Percentiles rank a stretch among this genome's conserved stretches.
Evolutionary conservation across 2,113 vertebrate species (phyloP).

Genomic region (Garra rufa): DNA sequence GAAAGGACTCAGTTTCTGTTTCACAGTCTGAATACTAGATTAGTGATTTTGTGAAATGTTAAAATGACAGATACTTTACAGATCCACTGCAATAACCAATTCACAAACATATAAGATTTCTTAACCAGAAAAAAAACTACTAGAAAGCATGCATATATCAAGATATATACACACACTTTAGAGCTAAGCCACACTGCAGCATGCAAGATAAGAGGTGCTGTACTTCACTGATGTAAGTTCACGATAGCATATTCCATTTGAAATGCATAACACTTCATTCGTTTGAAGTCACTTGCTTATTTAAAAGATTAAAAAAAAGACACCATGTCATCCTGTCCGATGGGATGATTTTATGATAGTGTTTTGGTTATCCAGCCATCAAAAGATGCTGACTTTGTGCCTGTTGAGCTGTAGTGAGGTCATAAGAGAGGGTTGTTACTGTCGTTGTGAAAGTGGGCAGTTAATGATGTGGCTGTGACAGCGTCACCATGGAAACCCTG

Average conservation of each 20-base stretch:
- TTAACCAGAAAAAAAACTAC: background rate
- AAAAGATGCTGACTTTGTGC: constrained; percentile 23
- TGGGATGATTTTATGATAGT: constrained; percentile 32
- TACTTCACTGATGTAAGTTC: constrained; percentile 9
- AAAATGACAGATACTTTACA: background rate
- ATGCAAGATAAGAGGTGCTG: constrained; percentile 10
- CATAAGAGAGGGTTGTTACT: constrained; percentile 28
- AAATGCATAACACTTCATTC: background rate
- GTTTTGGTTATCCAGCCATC: constrained; percentile 9
- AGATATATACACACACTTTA: background rate
- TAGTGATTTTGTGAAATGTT: constrained; percentile 30
- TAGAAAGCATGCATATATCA: background rate
- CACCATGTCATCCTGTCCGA: background rate
- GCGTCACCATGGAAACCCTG: constrained; percentile 41
- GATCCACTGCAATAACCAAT: background rate
- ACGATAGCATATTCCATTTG: constrained; percentile 16
- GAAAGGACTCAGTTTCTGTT: constrained; percentile 43
- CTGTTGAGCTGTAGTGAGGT: constrained; percentile 28
- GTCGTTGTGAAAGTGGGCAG: constrained; percentile 38
- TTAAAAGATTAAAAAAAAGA: constrained; percentile 4
- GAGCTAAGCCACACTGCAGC: background rate
- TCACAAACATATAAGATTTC: background rate
- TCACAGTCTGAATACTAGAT: constrained; percentile 29
- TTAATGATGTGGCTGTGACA: constrained; percentile 43
- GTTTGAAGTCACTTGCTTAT: constrained; percentile 27